phyloP scores from a whole-genome alignment of 2,113 vertebrate species.

The Phalacrocorax brasilianus region DNA sequence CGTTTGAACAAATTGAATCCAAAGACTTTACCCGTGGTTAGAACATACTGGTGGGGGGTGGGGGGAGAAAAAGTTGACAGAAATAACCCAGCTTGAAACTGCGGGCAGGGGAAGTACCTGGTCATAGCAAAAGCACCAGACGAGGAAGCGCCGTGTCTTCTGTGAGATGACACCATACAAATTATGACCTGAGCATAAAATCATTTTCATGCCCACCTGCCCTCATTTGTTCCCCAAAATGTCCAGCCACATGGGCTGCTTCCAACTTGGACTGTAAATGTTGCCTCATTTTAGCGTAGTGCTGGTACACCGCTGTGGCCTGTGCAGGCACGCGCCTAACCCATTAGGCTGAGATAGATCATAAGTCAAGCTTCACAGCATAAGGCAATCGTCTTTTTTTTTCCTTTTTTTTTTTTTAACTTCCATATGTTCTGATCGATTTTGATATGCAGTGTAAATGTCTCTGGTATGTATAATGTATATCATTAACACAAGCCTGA shows the following conservation, averaged over 20 bases:
- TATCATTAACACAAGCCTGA: slow-evolving; percentile 18
- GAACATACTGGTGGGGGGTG: not conserved
- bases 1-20: not conserved
- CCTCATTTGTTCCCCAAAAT: not conserved
- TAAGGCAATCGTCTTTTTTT: not conserved
- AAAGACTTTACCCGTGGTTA: not conserved
- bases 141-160: rapidly evolving
- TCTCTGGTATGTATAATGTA: not conserved
- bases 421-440: slow-evolving; percentile 25
- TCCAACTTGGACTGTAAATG: not conserved
- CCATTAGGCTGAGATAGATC: not conserved
- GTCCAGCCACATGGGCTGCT: rapidly evolving
- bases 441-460: slow-evolving; percentile 23
- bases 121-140: not conserved
- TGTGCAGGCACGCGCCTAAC: not conserved
- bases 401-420: not conserved
- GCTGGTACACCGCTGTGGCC: not conserved
- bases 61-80: not conserved
- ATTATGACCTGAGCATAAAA: not conserved
- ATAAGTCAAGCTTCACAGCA: not conserved
- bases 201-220: not conserved
- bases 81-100: not conserved
- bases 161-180: rapidly evolving
- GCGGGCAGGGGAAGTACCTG: not conserved
- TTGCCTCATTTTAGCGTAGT: not conserved